Evolutionary conservation across 2,888 invertebrate species (phyloP), one percentile per base, ranked within the genome.

Genomic region (Drosophila merina): DNA sequence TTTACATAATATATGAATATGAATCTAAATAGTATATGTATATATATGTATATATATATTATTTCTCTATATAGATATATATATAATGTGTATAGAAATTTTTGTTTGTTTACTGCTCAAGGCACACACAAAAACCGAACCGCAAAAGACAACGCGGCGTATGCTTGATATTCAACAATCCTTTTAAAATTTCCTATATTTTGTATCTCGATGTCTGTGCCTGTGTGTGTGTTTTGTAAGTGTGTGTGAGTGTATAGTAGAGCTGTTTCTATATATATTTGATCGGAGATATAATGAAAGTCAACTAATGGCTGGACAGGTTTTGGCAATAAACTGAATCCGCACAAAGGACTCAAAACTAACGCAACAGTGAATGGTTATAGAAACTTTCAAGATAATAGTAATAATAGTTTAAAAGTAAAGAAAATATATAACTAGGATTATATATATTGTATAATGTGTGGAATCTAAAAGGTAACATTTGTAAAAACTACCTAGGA

Each of bases 81-180:
- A 33, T 76, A 49, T 54, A 42, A 26, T 36, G 52, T 72, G 48
- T 60, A 56, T 51, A 59, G 62, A 50, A 56, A 57, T 14, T 1
- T 14, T 63, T 52, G n/a, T 64, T 70, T 64, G 78, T 71, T 80
- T 75, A 73, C 51, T 59, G 76, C 71, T 62, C 67, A 60, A 69
- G 57, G 57, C 47, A 57, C 64, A 62, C 51, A 50, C 56, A 70
- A 72, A 54, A 70, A 55, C 25, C 30, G 50, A 42, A 55, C 54
- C 54, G 54, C 50, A 38, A 63, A 51, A 63, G 63, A 63, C 63
- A 63, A 80, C 63, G 44, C 54, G 68, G 71, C 73, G 82, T 81
- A 81, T 80, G 73, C 79, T 52, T 68, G 38, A 80, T 76, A 59
- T 26, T 58, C 59, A 51, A 52, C 42, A 68, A 25, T 56, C 30